These are phyloP conservation scores for Cynodonichthys magdalenae DNA, from an alignment of 2,797 vertebrate genomes.

Conservation along the genomic window DNA sequence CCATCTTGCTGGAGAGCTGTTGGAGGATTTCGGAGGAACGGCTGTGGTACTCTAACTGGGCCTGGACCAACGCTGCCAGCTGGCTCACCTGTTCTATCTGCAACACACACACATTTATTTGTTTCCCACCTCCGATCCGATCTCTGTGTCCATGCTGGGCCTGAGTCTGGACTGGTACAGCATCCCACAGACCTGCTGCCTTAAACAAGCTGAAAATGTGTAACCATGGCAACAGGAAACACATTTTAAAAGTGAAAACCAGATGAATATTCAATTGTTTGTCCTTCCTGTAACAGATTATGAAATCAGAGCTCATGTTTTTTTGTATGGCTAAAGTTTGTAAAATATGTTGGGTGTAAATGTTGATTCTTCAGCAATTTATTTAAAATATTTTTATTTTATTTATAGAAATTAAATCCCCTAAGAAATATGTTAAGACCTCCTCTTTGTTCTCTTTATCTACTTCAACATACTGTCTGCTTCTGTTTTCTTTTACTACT, in stretches of 20 bases:
- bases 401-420: neutral
- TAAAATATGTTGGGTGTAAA: too few species aligned
- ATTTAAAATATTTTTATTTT: neutral
- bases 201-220: neutral
- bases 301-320: neutral
- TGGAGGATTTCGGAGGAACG: constrained; percentile 93
- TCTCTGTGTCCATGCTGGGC: constrained; percentile 25
- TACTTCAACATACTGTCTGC: neutral
- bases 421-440: too few species aligned
- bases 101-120: constrained; percentile 39
- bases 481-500: too few species aligned
- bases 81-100: constrained; percentile 99
- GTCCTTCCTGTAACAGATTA: neutral
- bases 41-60: constrained; percentile 95
- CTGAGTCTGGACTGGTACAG: constrained; percentile 12
- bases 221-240: constrained; percentile 10
- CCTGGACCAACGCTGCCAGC: constrained; percentile 92
- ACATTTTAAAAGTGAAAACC: neutral
- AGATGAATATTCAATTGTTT: constrained; percentile 2
- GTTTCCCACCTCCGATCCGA: neutral
- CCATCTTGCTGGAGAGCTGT: constrained; percentile 91
- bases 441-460: neutral
- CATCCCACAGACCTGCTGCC: constrained; percentile 2
- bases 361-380: neutral
- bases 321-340: neutral